phyloP scores from a whole-genome alignment of 2,113 vertebrate genomes.

The Daubentonia madagascariensis region DNA sequence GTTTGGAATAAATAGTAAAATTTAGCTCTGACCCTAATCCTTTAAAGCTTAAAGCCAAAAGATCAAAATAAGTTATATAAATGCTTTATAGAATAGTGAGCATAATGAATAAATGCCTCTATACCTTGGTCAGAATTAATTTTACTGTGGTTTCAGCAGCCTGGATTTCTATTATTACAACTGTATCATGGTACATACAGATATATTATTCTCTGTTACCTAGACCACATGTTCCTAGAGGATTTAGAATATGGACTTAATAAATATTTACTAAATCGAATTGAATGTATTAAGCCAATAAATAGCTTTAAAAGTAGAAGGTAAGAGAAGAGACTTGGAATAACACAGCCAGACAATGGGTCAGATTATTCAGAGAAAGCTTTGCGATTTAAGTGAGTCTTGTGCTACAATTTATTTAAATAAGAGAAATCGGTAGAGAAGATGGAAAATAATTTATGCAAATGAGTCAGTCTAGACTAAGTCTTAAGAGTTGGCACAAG shows the following conservation, averaged over 20 bases:
- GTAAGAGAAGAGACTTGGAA: background rate
- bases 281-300: background rate
- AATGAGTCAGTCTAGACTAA: slow-evolving; percentile 12
- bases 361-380: background rate
- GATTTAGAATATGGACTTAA: slow-evolving; percentile 9
- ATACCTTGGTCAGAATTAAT: background rate
- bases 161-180: background rate
- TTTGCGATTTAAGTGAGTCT: background rate
- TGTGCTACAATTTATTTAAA: background rate
- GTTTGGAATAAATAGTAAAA: background rate
- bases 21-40: background rate
- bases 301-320: background rate
- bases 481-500: slow-evolving; percentile 12
- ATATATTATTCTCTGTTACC: background rate
- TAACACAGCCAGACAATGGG: background rate
- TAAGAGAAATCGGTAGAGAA: background rate
- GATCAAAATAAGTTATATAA: background rate
- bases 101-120: background rate
- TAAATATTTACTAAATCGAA: background rate
- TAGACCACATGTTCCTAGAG: background rate
- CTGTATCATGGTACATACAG: background rate
- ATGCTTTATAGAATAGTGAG: background rate
- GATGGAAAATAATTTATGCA: background rate
- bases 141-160: background rate
- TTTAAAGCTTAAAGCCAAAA: background rate